These are phyloP conservation scores for Anthrax anthrax DNA, from an alignment of 2,888 invertebrate genomes.

Conservation along the genomic window DNA sequence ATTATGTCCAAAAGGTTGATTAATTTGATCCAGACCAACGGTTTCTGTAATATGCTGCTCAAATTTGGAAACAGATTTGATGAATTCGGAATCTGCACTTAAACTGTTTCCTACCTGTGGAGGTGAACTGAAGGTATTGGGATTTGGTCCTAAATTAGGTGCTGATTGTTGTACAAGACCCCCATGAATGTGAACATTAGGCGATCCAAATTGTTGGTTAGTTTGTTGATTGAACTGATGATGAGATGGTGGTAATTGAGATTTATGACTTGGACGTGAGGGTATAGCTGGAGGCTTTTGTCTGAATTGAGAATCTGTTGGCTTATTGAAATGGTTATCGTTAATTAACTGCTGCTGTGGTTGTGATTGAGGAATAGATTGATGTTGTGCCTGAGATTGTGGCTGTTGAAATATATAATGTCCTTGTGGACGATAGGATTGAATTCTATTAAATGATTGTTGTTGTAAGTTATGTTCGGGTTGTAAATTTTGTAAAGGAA, in stretches of 20 bases:
- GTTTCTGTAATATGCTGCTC: conserved; percentile 62
- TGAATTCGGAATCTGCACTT: conserved; percentile 44
- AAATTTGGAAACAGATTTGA: conserved; percentile 61
- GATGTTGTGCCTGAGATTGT: conserved; percentile 15
- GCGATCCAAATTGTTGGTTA: conserved; percentile 23
- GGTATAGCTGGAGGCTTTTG: conserved; percentile 8
- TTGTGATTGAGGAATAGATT: conserved; percentile 38
- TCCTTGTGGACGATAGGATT: conserved; percentile 15
- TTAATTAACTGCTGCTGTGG: conserved; percentile 9
- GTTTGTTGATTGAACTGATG: conserved; percentile 27
- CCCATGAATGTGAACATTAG: conserved; percentile 12
- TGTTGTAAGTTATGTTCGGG: conserved; percentile 25
- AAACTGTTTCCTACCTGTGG: conserved; percentile 1
- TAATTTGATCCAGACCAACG: conserved; percentile 26
- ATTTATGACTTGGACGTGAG: conserved; percentile 25
- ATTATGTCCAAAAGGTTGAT: conserved; percentile 7
- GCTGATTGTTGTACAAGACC: conserved; percentile 20
- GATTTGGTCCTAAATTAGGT: conserved; percentile 20
- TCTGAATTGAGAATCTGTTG: not conserved
- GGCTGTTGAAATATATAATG: not conserved
- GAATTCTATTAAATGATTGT: conserved; percentile 30
- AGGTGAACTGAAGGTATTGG: conserved; percentile 9
- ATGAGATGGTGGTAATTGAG: conserved; percentile 22
- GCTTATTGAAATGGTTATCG: conserved; percentile 1
- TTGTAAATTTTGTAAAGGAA: conserved; percentile 27